A percentile compares a stretch with the other conserved stretches of the same genome.
Conservation (phyloP, 2,888 invertebrate genomes). For the Ectropis crepuscularia region DNA sequence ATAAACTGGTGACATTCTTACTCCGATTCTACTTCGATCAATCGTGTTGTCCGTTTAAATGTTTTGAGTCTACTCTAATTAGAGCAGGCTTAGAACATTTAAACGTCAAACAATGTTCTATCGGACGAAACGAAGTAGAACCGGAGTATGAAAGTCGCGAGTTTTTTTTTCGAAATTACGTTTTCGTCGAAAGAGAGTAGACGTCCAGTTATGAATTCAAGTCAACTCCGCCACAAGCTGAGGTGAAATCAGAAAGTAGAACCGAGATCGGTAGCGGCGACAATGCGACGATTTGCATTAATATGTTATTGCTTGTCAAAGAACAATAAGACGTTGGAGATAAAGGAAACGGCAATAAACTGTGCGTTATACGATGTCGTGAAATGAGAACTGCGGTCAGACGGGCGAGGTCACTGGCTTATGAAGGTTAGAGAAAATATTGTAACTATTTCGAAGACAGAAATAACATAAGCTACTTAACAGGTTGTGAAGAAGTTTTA, state of each 20-base stretch:
- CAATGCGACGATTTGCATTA: conserved; percentile 23
- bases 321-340: conserved; percentile 28
- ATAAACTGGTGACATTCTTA: too few species aligned
- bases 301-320: conserved; percentile 34
- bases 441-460: not conserved
- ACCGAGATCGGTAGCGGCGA: conserved; percentile 17
- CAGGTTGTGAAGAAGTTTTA: too few species aligned
- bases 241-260: conserved; percentile 26
- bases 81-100: too few species aligned
- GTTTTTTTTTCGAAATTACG: too few species aligned
- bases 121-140: too few species aligned
- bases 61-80: too few species aligned
- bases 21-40: too few species aligned
- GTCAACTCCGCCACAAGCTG: conserved; percentile 1
- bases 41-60: too few species aligned
- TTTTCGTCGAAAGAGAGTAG: too few species aligned
- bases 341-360: conserved; percentile 24
- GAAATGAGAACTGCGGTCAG: conserved; percentile 18
- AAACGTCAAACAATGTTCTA: too few species aligned
- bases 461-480: too few species aligned
- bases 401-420: conserved; percentile 1
- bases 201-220: not conserved
- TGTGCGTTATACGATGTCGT: conserved; percentile 16
- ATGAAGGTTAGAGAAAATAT: not conserved
- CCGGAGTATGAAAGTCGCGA: too few species aligned